Conservation (phyloP, 2,113 vertebrate species). For the Elephas maximus region DNA sequence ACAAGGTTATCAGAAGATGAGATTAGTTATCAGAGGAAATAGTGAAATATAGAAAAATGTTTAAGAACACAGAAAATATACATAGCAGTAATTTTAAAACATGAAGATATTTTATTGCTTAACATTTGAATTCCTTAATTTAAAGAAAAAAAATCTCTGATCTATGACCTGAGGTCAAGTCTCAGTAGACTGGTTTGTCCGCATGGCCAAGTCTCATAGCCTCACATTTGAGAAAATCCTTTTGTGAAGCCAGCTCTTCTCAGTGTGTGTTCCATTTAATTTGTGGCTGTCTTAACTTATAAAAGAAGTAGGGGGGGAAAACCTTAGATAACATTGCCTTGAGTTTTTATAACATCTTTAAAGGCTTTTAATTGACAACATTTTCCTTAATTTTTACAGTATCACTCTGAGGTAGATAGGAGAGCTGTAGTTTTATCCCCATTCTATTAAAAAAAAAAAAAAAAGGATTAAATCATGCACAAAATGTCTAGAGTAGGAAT, state of each 20-base stretch:
- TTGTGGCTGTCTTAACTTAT: neutral
- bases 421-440: neutral
- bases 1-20: neutral
- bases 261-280: neutral
- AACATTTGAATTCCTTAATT: neutral
- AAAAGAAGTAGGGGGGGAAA: neutral
- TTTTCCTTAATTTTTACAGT: constrained; percentile 10
- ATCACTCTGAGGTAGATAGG: constrained; percentile 58
- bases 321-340: neutral
- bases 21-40: neutral
- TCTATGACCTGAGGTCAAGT: neutral
- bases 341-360: neutral
- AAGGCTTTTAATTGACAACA: neutral
- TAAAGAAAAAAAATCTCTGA: neutral
- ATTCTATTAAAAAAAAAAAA: constrained; percentile 20
- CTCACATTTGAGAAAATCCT: neutral
- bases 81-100: neutral
- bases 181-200: neutral
- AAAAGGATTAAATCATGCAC: neutral
- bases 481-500: neutral
- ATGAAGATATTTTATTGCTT: neutral
- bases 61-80: neutral
- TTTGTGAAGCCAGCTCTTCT: neutral
- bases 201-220: neutral
- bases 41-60: neutral